phyloP scores from a whole-genome alignment of 2,888 invertebrate species.

The Gastrophysa polygoni region DNA sequence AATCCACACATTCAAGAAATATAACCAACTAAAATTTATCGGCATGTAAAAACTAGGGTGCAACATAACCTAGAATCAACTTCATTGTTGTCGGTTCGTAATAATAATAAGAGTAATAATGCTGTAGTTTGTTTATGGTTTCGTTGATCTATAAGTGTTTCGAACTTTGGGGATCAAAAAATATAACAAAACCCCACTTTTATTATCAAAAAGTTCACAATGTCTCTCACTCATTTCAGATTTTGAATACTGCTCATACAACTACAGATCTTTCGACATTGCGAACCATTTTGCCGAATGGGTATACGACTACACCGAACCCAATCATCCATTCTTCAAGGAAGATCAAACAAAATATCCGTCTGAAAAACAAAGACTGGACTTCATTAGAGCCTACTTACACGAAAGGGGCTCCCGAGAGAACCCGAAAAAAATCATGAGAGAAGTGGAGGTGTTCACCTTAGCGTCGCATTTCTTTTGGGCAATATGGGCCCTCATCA shows the following conservation, averaged over 20 bases:
- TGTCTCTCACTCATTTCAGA: slow-evolving; percentile 66
- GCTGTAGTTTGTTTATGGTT: no score
- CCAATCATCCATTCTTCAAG: slow-evolving; percentile 77
- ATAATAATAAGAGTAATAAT: no score
- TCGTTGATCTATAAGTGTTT: no score
- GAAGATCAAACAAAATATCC: slow-evolving; percentile 75
- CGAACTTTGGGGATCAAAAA: no score
- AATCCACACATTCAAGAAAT: no score
- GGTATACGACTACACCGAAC: slow-evolving; percentile 85
- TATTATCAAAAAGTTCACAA: no score
- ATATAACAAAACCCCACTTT: no score
- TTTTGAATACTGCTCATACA: slow-evolving; percentile 95
- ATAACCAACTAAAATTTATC: no score
- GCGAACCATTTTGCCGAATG: slow-evolving; percentile 96
- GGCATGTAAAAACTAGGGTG: no score
- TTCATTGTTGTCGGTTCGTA: no score
- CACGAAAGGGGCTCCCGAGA: slow-evolving; percentile 50
- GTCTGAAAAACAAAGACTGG: slow-evolving; percentile 73
- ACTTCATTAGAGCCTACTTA: slow-evolving; percentile 66
- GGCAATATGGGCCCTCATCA: slow-evolving; percentile 91
- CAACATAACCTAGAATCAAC: no score
- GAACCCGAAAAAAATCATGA: slow-evolving; percentile 49
- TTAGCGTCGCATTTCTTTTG: slow-evolving; percentile 92
- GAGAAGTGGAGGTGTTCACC: slow-evolving; percentile 83
- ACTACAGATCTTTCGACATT: slow-evolving; percentile 90